Conservation (phyloP, 2,113 vertebrate genomes). For the Myocastor coypus region DNA sequence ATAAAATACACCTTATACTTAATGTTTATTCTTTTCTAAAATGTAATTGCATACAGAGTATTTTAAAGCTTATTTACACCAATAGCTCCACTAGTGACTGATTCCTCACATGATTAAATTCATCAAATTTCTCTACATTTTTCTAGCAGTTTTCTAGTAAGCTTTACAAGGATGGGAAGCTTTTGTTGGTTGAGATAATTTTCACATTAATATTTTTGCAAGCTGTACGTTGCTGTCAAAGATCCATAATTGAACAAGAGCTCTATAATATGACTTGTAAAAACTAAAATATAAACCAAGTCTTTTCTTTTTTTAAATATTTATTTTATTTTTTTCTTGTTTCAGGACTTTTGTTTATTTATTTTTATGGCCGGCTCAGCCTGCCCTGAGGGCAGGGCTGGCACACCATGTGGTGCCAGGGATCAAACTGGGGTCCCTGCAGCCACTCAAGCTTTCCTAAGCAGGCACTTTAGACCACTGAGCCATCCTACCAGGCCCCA, state of each 20-base stretch:
- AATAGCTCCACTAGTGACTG: not conserved
- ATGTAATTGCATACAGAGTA: not conserved
- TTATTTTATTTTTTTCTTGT: too few relatives aligned
- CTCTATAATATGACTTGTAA: not conserved
- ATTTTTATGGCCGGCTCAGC: too few relatives aligned
- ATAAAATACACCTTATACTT: not conserved
- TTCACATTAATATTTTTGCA: not conserved
- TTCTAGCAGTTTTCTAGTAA: not conserved
- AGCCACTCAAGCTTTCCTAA: too few relatives aligned
- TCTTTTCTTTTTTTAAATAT: not conserved
- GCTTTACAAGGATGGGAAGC: not conserved
- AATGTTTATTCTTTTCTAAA: not conserved
- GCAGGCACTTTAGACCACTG: too few relatives aligned
- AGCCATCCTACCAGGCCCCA: too few relatives aligned
- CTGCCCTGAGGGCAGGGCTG: too few relatives aligned
- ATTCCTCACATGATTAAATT: not conserved
- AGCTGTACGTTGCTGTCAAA: not conserved
- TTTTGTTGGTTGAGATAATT: not conserved
- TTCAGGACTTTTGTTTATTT: too few relatives aligned
- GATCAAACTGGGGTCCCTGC: too few relatives aligned
- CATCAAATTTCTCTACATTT: not conserved
- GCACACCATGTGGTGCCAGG: too few relatives aligned
- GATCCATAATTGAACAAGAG: not conserved
- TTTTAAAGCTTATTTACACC: not conserved
- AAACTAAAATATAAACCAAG: not conserved